phyloP scores from a whole-genome alignment of 2,113 vertebrate genomes.

The Puffinus mauretanicus region DNA sequence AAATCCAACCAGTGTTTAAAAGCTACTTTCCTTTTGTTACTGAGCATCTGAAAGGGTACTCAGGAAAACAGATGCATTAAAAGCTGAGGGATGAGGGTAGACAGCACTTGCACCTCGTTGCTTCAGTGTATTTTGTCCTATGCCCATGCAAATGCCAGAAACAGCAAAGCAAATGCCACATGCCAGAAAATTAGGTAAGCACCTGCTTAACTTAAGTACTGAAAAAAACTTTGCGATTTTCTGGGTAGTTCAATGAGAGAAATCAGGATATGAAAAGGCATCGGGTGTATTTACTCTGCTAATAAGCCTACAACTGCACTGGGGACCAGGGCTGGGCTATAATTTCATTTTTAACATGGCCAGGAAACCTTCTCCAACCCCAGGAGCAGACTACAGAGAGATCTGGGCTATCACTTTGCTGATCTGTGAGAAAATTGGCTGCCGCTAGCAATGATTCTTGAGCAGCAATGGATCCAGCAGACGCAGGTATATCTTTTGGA shows the following conservation, averaged over 20 bases:
- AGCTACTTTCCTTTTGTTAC: conserved; percentile 9
- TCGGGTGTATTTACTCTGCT: neutral
- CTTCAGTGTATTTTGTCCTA: neutral
- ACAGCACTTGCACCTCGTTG: neutral
- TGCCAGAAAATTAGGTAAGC: neutral
- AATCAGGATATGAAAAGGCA: neutral
- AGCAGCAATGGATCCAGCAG: neutral
- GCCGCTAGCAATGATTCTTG: neutral
- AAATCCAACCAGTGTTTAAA: conserved; percentile 25
- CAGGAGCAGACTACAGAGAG: neutral
- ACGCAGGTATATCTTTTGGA: neutral
- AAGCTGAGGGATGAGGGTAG: neutral
- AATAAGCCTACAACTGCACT: neutral
- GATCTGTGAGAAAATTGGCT: neutral
- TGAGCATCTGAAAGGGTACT: neutral
- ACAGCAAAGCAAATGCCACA: neutral
- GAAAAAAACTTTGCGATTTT: neutral
- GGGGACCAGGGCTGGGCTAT: neutral
- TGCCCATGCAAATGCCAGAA: neutral
- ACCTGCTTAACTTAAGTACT: neutral
- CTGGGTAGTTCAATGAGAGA: neutral
- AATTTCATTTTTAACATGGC: neutral
- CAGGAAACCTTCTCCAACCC: neutral
- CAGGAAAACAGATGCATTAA: neutral
- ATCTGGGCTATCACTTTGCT: neutral